These are phyloP conservation scores for Trichogramma pretiosum DNA, from an alignment of 1,140 invertebrate species.

Conservation along the genomic window DNA sequence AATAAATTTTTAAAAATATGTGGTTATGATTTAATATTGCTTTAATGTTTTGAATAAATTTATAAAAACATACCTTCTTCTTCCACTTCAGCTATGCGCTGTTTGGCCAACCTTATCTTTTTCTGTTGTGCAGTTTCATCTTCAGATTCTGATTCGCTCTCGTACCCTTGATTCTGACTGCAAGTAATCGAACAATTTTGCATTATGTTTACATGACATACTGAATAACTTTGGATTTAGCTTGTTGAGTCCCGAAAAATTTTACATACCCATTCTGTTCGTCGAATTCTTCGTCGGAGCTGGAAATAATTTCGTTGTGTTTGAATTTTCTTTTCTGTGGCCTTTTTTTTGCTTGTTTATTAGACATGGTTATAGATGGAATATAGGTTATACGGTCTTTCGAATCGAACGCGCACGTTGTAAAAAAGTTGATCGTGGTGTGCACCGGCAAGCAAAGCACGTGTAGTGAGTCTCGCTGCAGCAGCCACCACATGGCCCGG, in stretches of 20 bases:
- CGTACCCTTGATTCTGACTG: slow-evolving; percentile 18
- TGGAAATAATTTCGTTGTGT: slow-evolving; percentile 36
- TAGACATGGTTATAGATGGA: no score
- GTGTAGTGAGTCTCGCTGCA: no score
- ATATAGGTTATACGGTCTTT: no score
- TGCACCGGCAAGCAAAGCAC: no score
- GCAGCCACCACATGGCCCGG: no score
- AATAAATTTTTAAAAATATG: slow-evolving; percentile 10
- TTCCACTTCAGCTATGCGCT: slow-evolving; percentile 80
- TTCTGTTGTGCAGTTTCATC: slow-evolving; percentile 83
- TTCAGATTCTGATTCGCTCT: slow-evolving; percentile 49
- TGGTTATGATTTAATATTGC: slow-evolving; percentile 8
- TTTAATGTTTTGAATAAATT: slow-evolving; percentile 13
- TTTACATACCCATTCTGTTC: slow-evolving; percentile 24
- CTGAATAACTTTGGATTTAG: slow-evolving; percentile 19
- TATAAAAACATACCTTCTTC: slow-evolving; percentile 50
- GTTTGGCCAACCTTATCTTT: slow-evolving; percentile 75
- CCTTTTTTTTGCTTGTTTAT: slow-evolving; percentile 7
- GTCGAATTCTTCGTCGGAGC: slow-evolving; percentile 38
- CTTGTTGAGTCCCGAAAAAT: no score
- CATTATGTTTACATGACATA: slow-evolving; percentile 4
- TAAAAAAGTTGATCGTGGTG: no score
- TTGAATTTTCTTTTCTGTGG: background rate
- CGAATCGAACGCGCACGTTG: no score
- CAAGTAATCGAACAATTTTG: slow-evolving; percentile 7